Evolutionary conservation across 2,797 vertebrate genomes (phyloP).

Genomic region (Urocyon cinereoargenteus): DNA sequence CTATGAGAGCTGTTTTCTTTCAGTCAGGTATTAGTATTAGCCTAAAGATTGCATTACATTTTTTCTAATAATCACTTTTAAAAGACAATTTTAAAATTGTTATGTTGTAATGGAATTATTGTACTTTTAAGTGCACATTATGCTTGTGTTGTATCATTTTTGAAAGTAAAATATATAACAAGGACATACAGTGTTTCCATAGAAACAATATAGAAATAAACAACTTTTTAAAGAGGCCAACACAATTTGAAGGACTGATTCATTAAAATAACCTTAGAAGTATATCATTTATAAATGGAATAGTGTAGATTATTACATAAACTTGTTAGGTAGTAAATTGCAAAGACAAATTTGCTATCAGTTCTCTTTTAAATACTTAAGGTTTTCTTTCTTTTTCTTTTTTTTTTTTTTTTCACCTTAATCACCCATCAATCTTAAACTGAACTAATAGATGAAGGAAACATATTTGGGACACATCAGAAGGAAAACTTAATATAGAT

Average conservation of each 20-base stretch:
- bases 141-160: background rate
- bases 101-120: slow-evolving; percentile 40
- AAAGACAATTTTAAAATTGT: slow-evolving; percentile 23
- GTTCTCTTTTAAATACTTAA: background rate
- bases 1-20: slow-evolving; percentile 7
- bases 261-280: slow-evolving; percentile 54
- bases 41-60: background rate
- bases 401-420: background rate
- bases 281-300: slow-evolving; percentile 33
- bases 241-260: background rate
- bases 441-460: slow-evolving; percentile 24
- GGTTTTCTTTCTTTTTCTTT: background rate
- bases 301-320: slow-evolving; percentile 14
- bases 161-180: slow-evolving; percentile 43
- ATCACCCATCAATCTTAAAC: background rate
- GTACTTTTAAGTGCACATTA: slow-evolving; percentile 48
- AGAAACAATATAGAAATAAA: slow-evolving; percentile 35
- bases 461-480: background rate
- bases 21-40: background rate
- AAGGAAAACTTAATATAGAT: slow-evolving; percentile 7
- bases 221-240: slow-evolving; percentile 32
- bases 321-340: background rate
- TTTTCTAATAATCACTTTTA: slow-evolving; percentile 57
- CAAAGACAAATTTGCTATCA: slow-evolving; percentile 39
- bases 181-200: background rate